Evolutionary conservation across 35 echinoderm and acorn worm species (phyloP), one percentile per base, ranked within the genome.

Genomic region (Heliocidaris erythrogramma): DNA sequence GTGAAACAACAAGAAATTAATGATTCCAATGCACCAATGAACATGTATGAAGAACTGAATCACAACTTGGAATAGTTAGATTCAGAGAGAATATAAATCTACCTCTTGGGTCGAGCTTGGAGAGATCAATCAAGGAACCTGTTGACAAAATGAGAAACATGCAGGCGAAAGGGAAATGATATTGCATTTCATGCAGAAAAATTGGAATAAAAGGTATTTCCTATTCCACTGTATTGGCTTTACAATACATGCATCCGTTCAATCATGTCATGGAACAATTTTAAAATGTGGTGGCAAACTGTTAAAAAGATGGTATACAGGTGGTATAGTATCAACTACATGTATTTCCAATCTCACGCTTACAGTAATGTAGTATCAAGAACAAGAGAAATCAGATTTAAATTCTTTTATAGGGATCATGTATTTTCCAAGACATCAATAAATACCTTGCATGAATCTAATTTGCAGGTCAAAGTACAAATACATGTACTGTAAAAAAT

Each of bases 61-160:
- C 31, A 35, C 31, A 47, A 42, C 35, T 48, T 16, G 17, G 31
- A 89, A 16, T 29, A 84, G 69, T 84, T 12, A 89, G 87, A 47
- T 48, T 47, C 87, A 89, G 87, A 47, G 32, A 89, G 87, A 48
- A 89, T 32, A 86, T 86, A 89, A 88, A 89, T 93, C 59, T 95
- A 95, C 95, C 95, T 95, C 95, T 95, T 30, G 95, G 95, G 88
- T 95, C 95, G 90, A 95, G 90, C 95, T 95, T 95, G 95, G 95
- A 95, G 90, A 92, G 52, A 95, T 95, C 90, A 93, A 95, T 91
- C 95, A 95, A 93, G 95, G 95, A 90, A 93, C 95, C 95, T 95
- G 95, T 85, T 60, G 69, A 59, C 13, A 85, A 90, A 95, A 95
- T 61, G 94, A 88, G 86, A 30, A 95, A 86, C 94, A 95, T 95